Conservation (phyloP, 2,797 vertebrate species). For the Emys orbicularis region DNA sequence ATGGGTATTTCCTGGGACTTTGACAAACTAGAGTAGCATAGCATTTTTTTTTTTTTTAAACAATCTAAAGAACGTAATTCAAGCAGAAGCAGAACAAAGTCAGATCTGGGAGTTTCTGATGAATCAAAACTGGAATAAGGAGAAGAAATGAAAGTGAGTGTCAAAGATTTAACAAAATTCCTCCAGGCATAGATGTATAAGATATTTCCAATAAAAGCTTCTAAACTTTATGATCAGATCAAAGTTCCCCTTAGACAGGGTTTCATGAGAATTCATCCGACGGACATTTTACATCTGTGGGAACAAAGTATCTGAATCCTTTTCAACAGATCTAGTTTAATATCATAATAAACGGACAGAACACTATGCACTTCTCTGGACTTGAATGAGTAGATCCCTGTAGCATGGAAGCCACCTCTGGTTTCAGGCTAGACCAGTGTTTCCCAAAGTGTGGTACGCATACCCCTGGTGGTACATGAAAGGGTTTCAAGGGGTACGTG, state of each 20-base stretch:
- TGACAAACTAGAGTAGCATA: neutral
- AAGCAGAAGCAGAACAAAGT: neutral
- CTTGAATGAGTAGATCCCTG: neutral
- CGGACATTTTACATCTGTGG: neutral
- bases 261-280: neutral
- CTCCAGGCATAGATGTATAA: neutral
- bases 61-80: neutral
- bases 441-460: no score
- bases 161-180: neutral
- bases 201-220: neutral
- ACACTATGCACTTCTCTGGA: neutral
- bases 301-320: neutral
- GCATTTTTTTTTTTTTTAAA: neutral
- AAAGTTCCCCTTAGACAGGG: neutral
- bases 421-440: neutral
- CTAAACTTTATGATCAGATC: neutral
- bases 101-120: neutral
- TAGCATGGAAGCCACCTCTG: neutral
- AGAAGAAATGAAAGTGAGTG: neutral
- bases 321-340: neutral
- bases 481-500: no score
- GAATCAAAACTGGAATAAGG: neutral
- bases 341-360: neutral
- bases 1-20: neutral
- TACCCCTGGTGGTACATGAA: no score